phyloP scores from a whole-genome alignment of 1,140 invertebrate species.

The Zaprionus inermis region DNA sequence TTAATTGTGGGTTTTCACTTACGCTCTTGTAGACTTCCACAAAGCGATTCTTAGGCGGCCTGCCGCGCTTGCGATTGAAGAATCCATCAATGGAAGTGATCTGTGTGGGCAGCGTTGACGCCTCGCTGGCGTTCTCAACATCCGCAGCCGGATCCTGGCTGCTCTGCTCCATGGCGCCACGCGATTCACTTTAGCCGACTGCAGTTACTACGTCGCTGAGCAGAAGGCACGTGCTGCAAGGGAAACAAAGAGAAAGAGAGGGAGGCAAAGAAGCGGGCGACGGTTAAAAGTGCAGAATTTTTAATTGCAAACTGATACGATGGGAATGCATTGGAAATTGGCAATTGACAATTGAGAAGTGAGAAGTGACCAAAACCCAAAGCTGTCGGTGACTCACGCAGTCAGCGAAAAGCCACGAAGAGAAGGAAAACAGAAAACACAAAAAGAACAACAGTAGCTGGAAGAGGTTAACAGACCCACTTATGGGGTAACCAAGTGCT shows the following conservation, averaged over 20 bases:
- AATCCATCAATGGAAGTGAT: conserved; percentile 83
- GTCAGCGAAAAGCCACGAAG: conserved; percentile 29
- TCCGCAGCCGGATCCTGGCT: conserved; percentile 12
- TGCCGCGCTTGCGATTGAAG: conserved; percentile 94
- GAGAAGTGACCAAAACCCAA: conserved; percentile 11
- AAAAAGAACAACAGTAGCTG: neutral
- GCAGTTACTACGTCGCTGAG: no score
- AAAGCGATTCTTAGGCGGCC: conserved; percentile 95
- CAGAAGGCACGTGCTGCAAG: neutral
- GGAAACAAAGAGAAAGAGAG: neutral
- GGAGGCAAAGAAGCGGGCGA: neutral
- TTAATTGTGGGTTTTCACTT: conserved; percentile 84
- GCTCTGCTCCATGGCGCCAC: conserved; percentile 28
- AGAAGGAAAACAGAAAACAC: neutral
- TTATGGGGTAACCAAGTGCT: conserved; percentile 23
- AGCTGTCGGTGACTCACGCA: conserved; percentile 30
- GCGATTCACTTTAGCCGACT: neutral
- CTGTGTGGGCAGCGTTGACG: conserved; percentile 54
- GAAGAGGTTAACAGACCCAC: conserved; percentile 30
- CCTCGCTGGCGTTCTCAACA: conserved; percentile 31
- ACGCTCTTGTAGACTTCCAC: conserved; percentile 94
- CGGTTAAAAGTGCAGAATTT: conserved; percentile 23
- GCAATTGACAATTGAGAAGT: conserved; percentile 16
- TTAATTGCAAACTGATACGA: conserved; percentile 50
- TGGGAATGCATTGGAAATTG: conserved; percentile 43